These are phyloP conservation scores for Mylabris sibirica DNA, from an alignment of 2,888 invertebrate genomes.

Conservation along the genomic window DNA sequence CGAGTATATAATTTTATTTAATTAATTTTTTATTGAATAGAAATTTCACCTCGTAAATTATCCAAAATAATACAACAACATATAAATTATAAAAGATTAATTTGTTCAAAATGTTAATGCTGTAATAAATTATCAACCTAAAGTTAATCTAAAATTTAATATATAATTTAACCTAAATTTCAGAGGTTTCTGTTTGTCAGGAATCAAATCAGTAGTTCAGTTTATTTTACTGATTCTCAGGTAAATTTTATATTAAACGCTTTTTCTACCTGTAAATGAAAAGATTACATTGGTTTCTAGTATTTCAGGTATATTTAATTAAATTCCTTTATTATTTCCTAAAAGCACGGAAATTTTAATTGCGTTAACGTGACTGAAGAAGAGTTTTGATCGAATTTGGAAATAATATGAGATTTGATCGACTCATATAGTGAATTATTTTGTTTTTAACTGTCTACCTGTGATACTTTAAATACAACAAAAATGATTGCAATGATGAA, in stretches of 20 bases:
- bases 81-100: constrained; percentile 15
- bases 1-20: background rate
- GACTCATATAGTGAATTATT: no score
- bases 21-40: background rate
- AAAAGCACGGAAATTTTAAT: background rate
- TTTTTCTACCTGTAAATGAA: background rate
- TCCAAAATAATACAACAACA: constrained; percentile 2
- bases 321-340: constrained; percentile 8
- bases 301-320: constrained; percentile 6
- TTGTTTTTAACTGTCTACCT: no score
- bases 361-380: background rate
- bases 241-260: background rate
- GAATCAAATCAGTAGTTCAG: background rate
- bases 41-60: background rate
- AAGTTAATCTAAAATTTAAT: background rate
- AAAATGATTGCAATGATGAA: no score
- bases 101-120: background rate
- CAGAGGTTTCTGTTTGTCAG: background rate
- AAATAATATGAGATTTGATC: background rate
- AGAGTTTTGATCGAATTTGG: background rate
- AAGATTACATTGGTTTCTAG: background rate
- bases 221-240: background rate
- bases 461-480: no score
- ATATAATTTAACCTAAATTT: background rate
- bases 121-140: background rate